These are phyloP conservation scores for Apis florea DNA, from an alignment of 1,140 invertebrate species.

Conservation along the genomic window DNA sequence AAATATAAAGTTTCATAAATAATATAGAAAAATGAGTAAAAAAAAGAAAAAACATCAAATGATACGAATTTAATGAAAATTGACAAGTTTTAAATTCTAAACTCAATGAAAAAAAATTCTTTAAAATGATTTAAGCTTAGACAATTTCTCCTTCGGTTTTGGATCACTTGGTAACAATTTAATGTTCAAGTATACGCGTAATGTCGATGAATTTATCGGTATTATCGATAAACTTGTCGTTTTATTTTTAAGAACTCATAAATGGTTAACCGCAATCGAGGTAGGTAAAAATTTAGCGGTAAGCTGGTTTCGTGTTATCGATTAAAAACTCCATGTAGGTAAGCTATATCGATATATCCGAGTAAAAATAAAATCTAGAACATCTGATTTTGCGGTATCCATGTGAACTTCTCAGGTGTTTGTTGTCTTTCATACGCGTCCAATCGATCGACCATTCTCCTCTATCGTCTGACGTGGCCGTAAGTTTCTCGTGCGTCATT, in stretches of 20 bases:
- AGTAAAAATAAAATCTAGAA: slow-evolving; percentile 43
- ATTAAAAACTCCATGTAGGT: not conserved
- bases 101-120: not conserved
- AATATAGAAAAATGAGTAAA: no score
- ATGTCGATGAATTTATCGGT: not conserved
- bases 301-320: not conserved
- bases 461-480: slow-evolving; percentile 55
- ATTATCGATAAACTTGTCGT: not conserved
- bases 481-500: slow-evolving; percentile 58
- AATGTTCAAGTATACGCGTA: not conserved
- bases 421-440: slow-evolving; percentile 39
- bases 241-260: not conserved
- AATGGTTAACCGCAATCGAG: slow-evolving; percentile 23
- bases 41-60: not conserved
- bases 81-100: not conserved
- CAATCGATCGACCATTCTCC: slow-evolving; percentile 45
- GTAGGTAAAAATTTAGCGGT: not conserved
- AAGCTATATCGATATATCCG: not conserved
- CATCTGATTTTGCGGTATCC: slow-evolving; percentile 32
- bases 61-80: not conserved
- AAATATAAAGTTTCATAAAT: no score
- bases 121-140: not conserved
- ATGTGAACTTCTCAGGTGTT: slow-evolving; percentile 41
- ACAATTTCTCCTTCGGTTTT: not conserved
- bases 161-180: not conserved